A percentile compares a stretch with the other conserved stretches of the same genome.
Evolutionary conservation across 2,888 invertebrate genomes (phyloP).

Genomic region (Philopedon plagiatum): DNA sequence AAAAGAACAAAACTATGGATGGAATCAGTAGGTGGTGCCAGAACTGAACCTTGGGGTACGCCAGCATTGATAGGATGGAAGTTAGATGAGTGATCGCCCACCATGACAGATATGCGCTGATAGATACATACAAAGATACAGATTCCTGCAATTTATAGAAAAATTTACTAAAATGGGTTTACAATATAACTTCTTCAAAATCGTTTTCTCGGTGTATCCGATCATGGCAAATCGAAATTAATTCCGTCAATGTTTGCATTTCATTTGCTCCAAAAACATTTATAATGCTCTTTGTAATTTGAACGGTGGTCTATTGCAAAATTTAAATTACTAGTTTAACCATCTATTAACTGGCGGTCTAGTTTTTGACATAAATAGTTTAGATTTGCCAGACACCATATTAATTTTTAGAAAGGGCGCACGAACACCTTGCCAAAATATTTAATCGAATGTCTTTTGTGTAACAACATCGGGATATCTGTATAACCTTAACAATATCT

Average conservation of each 20-base stretch:
- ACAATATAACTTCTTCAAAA: no score
- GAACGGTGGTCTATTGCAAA: constrained; percentile 37
- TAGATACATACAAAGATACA: no score
- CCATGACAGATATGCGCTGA: no score
- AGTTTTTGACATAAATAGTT: constrained; percentile 35
- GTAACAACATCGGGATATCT: background rate
- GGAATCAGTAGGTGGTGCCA: no score
- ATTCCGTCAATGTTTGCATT: constrained; percentile 32
- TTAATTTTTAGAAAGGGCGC: constrained; percentile 1
- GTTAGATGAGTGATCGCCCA: no score
- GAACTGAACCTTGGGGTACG: no score
- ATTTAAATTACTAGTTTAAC: constrained; percentile 34
- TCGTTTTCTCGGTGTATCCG: no score
- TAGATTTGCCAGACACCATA: constrained; percentile 6
- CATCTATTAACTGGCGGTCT: constrained; percentile 36
- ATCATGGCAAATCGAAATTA: background rate
- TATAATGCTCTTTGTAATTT: constrained; percentile 31
- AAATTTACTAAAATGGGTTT: no score
- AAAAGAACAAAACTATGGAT: no score
- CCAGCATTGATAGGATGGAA: no score
- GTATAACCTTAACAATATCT: no score
- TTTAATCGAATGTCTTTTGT: background rate
- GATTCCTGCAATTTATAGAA: no score
- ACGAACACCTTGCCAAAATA: background rate
- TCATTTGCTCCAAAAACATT: constrained; percentile 44